phyloP scores from a whole-genome alignment of 2,797 vertebrate species.

The Mus spretus region DNA sequence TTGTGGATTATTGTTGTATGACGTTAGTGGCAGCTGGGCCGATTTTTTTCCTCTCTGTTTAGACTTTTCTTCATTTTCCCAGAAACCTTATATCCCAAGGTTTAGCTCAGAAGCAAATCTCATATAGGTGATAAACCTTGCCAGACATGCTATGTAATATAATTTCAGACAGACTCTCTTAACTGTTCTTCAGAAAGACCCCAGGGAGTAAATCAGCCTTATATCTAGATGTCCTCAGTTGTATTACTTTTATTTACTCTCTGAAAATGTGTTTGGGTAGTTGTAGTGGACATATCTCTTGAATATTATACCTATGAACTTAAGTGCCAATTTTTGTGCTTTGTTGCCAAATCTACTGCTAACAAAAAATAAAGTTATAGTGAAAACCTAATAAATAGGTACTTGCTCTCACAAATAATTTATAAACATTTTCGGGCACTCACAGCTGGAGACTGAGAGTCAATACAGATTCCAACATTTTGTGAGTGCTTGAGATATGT shows the following conservation, averaged over 20 bases:
- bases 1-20: slow-evolving; percentile 82
- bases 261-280: slow-evolving; percentile 52
- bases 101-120: slow-evolving; percentile 79
- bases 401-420: not conserved
- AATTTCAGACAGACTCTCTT: slow-evolving; percentile 77
- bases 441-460: slow-evolving; percentile 1
- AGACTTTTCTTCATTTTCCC: slow-evolving; percentile 77
- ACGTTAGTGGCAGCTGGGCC: slow-evolving; percentile 73
- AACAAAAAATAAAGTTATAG: slow-evolving; percentile 56
- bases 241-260: slow-evolving; percentile 75
- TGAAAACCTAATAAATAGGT: slow-evolving; percentile 53
- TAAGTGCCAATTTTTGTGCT: slow-evolving; percentile 68
- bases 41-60: slow-evolving; percentile 70
- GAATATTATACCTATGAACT: slow-evolving; percentile 63
- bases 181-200: slow-evolving; percentile 70
- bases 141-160: slow-evolving; percentile 77
- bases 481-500: not conserved
- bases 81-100: slow-evolving; percentile 80
- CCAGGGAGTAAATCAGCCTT: slow-evolving; percentile 59
- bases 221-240: slow-evolving; percentile 39
- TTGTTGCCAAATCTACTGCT: slow-evolving; percentile 67
- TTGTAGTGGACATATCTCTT: slow-evolving; percentile 61
- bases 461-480: slow-evolving; percentile 27
- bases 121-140: slow-evolving; percentile 78
- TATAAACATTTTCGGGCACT: not conserved